Percentiles rank a stretch among this genome's conserved stretches.
Evolutionary conservation across 2,797 vertebrate genomes (phyloP).

Genomic region (Holocentrus rufus): DNA sequence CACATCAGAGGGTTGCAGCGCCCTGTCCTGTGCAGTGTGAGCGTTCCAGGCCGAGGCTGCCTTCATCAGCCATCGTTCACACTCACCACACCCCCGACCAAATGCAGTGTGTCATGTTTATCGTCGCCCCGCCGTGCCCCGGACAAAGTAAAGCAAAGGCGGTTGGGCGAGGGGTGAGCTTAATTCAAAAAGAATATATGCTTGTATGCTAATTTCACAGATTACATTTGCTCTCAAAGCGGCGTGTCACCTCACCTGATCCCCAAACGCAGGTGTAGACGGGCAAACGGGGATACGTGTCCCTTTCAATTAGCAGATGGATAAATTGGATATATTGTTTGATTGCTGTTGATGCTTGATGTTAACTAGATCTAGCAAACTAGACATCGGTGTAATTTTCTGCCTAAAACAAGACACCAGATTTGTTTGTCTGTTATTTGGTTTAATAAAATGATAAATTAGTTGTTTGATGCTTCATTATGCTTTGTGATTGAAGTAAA

Average conservation of each 20-base stretch:
- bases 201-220: neutral
- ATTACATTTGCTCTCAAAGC: neutral
- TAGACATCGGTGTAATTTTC: too few relatives aligned
- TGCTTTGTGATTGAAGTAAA: too few relatives aligned
- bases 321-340: too few relatives aligned
- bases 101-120: neutral
- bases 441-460: too few relatives aligned
- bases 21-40: slow-evolving; percentile 16
- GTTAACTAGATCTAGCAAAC: too few relatives aligned
- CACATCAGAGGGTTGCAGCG: slow-evolving; percentile 18
- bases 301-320: too few relatives aligned
- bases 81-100: slow-evolving; percentile 1
- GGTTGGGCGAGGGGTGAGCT: neutral
- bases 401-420: too few relatives aligned
- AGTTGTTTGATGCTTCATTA: too few relatives aligned
- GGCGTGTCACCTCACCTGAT: neutral
- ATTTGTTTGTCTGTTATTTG: too few relatives aligned
- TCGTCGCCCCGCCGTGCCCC: neutral
- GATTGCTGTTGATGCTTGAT: too few relatives aligned
- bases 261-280: too few relatives aligned
- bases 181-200: neutral
- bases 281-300: too few relatives aligned
- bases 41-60: neutral
- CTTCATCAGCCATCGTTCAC: slow-evolving; percentile 19
- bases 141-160: slow-evolving; percentile 5